phyloP scores from a whole-genome alignment of 1,140 invertebrate species.

The Tribolium madens region DNA sequence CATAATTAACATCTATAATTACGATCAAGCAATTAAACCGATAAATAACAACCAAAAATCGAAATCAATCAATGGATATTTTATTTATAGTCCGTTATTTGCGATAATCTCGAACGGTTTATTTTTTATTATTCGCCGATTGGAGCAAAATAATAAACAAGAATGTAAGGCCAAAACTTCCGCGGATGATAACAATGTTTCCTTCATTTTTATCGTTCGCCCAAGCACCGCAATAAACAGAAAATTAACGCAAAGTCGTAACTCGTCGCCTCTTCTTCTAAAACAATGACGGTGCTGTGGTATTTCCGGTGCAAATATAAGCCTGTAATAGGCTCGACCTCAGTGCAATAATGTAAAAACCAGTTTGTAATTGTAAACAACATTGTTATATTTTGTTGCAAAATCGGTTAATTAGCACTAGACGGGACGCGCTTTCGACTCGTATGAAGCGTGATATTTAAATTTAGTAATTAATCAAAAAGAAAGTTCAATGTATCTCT shows the following conservation, averaged over 20 bases:
- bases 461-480: conserved; percentile 36
- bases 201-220: conserved; percentile 33
- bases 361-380: conserved; percentile 1
- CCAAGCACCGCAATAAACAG: not conserved
- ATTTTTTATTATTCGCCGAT: conserved; percentile 31
- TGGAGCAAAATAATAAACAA: conserved; percentile 36
- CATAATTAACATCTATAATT: not conserved
- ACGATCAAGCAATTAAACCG: not conserved
- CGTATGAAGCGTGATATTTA: conserved; percentile 9
- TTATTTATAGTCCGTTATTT: conserved; percentile 2
- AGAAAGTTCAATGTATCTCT: conserved; percentile 40
- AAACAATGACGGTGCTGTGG: not conserved
- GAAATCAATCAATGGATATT: not conserved
- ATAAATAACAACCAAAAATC: not conserved
- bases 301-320: conserved; percentile 18
- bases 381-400: not conserved
- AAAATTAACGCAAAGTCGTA: not conserved
- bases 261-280: too few species aligned
- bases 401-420: conserved; percentile 15
- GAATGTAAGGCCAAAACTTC: conserved; percentile 37
- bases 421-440: not conserved
- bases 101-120: not conserved
- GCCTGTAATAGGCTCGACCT: not conserved
- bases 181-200: conserved; percentile 40
- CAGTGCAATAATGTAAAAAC: conserved; percentile 6